phyloP scores from a whole-genome alignment of 1,140 invertebrate species.

The Heliconius himera region DNA sequence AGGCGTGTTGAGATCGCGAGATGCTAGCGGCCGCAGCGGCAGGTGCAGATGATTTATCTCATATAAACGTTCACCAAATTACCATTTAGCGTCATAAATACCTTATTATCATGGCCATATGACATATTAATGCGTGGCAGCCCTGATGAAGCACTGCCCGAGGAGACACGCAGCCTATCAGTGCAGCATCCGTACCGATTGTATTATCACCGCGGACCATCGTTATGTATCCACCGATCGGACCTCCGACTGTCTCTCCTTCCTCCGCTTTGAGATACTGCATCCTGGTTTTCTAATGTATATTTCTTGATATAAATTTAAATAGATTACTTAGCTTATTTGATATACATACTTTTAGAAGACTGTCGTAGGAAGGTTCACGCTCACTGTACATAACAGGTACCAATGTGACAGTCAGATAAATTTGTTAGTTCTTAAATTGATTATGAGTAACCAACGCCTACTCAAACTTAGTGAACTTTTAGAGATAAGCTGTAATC shows the following conservation, averaged over 20 bases:
- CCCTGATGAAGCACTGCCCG: constrained; percentile 34
- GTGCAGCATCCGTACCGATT: constrained; percentile 49
- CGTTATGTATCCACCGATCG: constrained; percentile 39
- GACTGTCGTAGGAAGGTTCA: neutral
- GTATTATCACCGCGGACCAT: constrained; percentile 43
- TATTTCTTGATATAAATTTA: constrained; percentile 29
- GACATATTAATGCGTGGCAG: constrained; percentile 46
- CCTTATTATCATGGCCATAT: constrained; percentile 51
- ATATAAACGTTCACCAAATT: constrained; percentile 51
- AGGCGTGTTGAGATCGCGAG: constrained; percentile 52
- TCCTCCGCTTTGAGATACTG: constrained; percentile 47
- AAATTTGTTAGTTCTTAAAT: neutral
- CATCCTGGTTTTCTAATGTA: constrained; percentile 44
- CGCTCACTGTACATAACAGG: neutral
- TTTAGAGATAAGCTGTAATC: too few species aligned
- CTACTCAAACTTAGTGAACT: neutral
- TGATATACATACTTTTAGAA: neutral
- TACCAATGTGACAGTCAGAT: neutral
- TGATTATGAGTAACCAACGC: too few species aligned
- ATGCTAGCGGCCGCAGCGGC: constrained; percentile 43
- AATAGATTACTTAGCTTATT: constrained; percentile 16
- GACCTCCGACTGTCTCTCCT: constrained; percentile 42
- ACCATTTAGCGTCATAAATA: constrained; percentile 48
- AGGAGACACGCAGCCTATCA: constrained; percentile 46
- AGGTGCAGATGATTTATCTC: constrained; percentile 58